Percentiles rank a stretch among this genome's conserved stretches.
Conservation (phyloP, 2,888 invertebrate genomes). For the Mythimna loreyi region DNA sequence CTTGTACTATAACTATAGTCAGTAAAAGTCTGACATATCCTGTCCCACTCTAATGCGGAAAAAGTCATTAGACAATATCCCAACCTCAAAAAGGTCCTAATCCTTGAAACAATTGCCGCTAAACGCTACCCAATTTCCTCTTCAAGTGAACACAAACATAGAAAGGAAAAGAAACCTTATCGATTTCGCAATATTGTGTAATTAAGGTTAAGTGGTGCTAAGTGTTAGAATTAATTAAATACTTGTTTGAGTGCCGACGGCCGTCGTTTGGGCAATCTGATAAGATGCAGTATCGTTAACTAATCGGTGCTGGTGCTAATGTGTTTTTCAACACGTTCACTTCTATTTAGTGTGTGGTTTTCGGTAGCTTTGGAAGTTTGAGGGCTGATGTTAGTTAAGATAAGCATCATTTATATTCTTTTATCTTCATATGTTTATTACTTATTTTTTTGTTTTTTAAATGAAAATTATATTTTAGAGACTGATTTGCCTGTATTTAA, state of each 20-base stretch:
- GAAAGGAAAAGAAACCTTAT: conserved; percentile 31
- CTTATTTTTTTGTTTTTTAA: too few relatives aligned
- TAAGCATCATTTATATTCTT: too few relatives aligned
- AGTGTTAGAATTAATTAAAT: conserved; percentile 51
- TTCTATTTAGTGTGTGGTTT: not conserved
- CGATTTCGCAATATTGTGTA: conserved; percentile 40
- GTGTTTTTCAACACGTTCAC: not conserved
- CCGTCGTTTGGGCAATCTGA: conserved; percentile 22
- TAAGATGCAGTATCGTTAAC: conserved; percentile 13
- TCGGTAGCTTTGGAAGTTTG: not conserved
- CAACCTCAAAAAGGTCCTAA: too few relatives aligned
- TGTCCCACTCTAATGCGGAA: too few relatives aligned
- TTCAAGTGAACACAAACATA: conserved; percentile 9
- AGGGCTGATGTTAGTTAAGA: too few relatives aligned
- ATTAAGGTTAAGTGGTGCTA: conserved; percentile 44
- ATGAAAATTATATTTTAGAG: too few relatives aligned
- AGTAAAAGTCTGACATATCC: too few relatives aligned
- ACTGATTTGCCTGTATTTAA: too few relatives aligned
- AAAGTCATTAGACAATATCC: too few relatives aligned
- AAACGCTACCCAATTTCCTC: conserved; percentile 2
- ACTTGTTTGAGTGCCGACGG: conserved; percentile 32
- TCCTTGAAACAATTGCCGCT: conserved; percentile 3
- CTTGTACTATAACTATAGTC: too few relatives aligned
- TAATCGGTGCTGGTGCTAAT: conserved; percentile 31
- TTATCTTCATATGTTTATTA: too few relatives aligned